phyloP scores from a whole-genome alignment of 2,888 invertebrate species.

The Spodoptera exigua region DNA sequence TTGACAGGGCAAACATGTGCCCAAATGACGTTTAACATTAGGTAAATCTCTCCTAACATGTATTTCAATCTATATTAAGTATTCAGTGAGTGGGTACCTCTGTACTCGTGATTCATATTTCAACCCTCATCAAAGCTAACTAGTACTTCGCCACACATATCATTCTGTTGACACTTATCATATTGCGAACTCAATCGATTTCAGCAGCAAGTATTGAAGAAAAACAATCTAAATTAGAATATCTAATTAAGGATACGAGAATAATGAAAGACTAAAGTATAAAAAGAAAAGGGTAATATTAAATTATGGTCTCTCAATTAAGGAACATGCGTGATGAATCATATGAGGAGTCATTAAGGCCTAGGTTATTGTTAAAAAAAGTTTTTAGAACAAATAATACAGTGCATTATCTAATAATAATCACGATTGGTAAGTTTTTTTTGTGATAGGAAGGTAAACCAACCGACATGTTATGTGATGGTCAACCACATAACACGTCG shows the following conservation, averaged over 20 bases:
- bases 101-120: conserved; percentile 60
- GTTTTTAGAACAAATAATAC: too few species aligned
- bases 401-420: too few species aligned
- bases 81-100: conserved; percentile 35
- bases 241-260: not conserved
- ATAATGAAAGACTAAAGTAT: not conserved
- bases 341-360: too few species aligned
- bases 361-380: too few species aligned
- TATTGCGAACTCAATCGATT: conserved; percentile 30
- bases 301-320: too few species aligned
- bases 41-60: conserved; percentile 39
- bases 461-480: too few species aligned
- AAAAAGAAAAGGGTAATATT: not conserved
- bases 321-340: too few species aligned
- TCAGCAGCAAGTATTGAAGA: conserved; percentile 10
- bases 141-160: conserved; percentile 50
- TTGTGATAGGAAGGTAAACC: too few species aligned
- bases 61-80: conserved; percentile 43
- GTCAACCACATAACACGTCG: too few species aligned
- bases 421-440: too few species aligned
- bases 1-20: conserved; percentile 52
- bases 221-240: conserved; percentile 1
- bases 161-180: conserved; percentile 38
- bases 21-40: conserved; percentile 53
- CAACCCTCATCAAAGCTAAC: conserved; percentile 66